A percentile compares a stretch with the other conserved stretches of the same genome.
These are phyloP conservation scores for Scaptomyza flava DNA, from an alignment of 2,888 invertebrate species.

Conservation along the genomic window DNA sequence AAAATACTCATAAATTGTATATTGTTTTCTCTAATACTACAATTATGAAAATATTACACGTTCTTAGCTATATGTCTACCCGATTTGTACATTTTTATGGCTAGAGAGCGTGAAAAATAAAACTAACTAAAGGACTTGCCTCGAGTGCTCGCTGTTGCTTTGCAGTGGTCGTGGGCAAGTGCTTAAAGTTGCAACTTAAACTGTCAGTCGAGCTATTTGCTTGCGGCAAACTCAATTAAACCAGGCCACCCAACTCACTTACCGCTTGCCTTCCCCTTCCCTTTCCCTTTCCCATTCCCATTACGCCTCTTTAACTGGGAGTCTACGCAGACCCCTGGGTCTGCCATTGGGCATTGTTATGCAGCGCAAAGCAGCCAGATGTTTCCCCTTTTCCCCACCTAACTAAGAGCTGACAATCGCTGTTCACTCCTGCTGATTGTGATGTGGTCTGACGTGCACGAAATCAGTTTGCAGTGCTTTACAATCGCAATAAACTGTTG, in stretches of 20 bases:
- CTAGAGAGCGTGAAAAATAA: slow-evolving; percentile 6
- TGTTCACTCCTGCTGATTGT: slow-evolving; percentile 26
- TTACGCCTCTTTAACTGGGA: not conserved
- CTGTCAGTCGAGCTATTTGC: slow-evolving; percentile 57
- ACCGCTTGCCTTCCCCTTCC: not conserved
- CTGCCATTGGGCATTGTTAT: slow-evolving; percentile 31
- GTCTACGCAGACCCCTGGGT: slow-evolving; percentile 17
- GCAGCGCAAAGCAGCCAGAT: slow-evolving; percentile 5
- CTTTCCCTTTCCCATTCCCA: not conserved
- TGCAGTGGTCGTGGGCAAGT: slow-evolving; percentile 38
- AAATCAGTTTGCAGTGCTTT: slow-evolving; percentile 30
- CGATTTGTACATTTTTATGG: slow-evolving; percentile 1
- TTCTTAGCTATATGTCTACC: not conserved
- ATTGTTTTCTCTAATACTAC: not conserved
- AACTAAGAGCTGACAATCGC: slow-evolving; percentile 37
- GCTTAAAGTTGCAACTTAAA: slow-evolving; percentile 59
- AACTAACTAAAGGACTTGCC: slow-evolving; percentile 19
- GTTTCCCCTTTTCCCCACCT: not conserved
- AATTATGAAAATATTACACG: not conserved
- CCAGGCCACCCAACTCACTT: slow-evolving; percentile 28
- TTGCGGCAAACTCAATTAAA: slow-evolving; percentile 60
- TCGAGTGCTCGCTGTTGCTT: slow-evolving; percentile 26
- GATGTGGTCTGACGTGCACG: slow-evolving; percentile 23
- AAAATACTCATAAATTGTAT: not conserved
- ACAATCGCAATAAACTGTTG: slow-evolving; percentile 12